These are phyloP conservation scores for Brachionus plicatilis DNA, from an alignment of 1,140 invertebrate species.

Conservation along the genomic window DNA sequence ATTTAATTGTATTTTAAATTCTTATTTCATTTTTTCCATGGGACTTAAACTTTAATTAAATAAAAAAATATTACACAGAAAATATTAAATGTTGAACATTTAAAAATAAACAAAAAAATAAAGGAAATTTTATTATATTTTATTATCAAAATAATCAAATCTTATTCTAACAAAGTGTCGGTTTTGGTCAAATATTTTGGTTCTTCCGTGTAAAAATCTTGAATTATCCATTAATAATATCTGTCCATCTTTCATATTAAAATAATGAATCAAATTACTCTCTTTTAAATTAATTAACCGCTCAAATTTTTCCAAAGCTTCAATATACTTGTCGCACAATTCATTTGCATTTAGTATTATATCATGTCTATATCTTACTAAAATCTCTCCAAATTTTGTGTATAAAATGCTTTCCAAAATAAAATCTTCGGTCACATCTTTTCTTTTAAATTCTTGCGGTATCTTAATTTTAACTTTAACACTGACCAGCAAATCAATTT, in stretches of 20 bases:
- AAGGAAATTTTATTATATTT: not conserved
- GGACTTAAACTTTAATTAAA: too few species aligned
- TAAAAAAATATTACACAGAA: too few species aligned
- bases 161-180: slow-evolving; percentile 26
- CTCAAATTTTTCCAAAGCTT: slow-evolving; percentile 31
- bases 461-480: not conserved
- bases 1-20: too few species aligned
- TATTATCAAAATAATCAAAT: not conserved
- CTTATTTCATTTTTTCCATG: too few species aligned
- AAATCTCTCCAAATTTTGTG: not conserved
- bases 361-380: slow-evolving; percentile 10
- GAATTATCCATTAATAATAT: slow-evolving; percentile 10
- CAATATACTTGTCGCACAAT: not conserved
- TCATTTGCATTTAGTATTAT: not conserved
- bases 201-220: slow-evolving; percentile 8
- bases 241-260: not conserved
- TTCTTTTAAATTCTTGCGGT: slow-evolving; percentile 15
- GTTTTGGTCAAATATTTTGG: slow-evolving; percentile 13
- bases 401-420: not conserved
- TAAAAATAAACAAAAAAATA: not conserved
- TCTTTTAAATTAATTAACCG: slow-evolving; percentile 11
- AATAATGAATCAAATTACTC: not conserved
- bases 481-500: not conserved
- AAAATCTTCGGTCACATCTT: not conserved
- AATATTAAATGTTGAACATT: not conserved